Conservation (phyloP, 2,888 invertebrate species). For the Penaeus monodon region DNA sequence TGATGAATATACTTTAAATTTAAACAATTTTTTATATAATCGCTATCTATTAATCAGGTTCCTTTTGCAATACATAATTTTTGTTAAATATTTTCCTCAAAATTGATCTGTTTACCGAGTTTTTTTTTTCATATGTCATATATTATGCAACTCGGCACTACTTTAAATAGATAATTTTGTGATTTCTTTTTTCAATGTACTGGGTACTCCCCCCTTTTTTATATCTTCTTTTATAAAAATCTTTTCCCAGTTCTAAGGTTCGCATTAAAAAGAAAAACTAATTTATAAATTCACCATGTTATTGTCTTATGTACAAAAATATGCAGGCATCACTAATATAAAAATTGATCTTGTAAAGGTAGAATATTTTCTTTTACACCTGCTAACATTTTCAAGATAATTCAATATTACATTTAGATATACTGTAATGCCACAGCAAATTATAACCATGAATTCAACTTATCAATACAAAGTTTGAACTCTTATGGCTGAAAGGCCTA, state of each 20-base stretch:
- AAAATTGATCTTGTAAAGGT: background rate
- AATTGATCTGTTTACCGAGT: background rate
- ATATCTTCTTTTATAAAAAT: background rate
- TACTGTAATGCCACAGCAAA: too few species aligned
- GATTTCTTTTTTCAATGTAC: background rate
- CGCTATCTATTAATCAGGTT: background rate
- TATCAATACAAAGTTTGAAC: too few species aligned
- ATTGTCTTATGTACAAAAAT: constrained; percentile 36
- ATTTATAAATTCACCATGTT: constrained; percentile 27
- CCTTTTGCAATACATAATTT: background rate
- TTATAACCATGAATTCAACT: too few species aligned
- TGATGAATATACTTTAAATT: too few species aligned
- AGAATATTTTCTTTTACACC: background rate
- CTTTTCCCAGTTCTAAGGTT: background rate
- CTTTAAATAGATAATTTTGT: background rate
- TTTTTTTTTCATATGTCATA: background rate
- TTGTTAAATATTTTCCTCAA: background rate
- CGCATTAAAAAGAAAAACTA: constrained; percentile 1
- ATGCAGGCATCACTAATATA: constrained; percentile 22
- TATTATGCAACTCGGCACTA: background rate
- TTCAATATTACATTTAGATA: constrained; percentile 3
- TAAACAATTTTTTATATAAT: too few species aligned
- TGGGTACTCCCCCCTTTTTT: background rate
- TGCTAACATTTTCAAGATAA: background rate
- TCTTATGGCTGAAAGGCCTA: too few species aligned